Evolutionary conservation across 1,140 invertebrate genomes (phyloP).

Genomic region (Euschistus heros): DNA sequence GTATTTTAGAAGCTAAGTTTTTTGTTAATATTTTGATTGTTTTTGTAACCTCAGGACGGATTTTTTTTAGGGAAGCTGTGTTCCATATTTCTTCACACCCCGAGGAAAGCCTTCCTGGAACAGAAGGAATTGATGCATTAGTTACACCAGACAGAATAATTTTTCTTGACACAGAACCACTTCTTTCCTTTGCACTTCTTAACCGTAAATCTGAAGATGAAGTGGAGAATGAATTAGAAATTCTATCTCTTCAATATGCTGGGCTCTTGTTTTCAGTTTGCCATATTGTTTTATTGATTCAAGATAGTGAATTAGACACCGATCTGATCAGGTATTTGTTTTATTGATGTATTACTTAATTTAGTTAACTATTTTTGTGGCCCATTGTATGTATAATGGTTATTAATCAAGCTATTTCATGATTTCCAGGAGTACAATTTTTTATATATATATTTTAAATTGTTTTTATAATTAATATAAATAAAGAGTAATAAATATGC

Average conservation of each 20-base stretch:
- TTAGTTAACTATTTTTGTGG: not conserved
- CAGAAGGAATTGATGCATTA: slow-evolving; percentile 51
- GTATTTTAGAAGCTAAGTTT: too few species aligned
- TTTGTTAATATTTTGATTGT: too few species aligned
- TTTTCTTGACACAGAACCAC: slow-evolving; percentile 51
- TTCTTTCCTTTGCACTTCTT: slow-evolving; percentile 51
- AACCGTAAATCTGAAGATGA: slow-evolving; percentile 39
- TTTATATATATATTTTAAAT: too few species aligned
- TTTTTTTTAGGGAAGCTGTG: not conserved
- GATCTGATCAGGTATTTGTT: slow-evolving; percentile 49
- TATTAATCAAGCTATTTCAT: not conserved
- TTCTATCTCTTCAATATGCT: slow-evolving; percentile 66
- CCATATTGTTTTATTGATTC: slow-evolving; percentile 72
- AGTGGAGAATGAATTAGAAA: slow-evolving; percentile 52
- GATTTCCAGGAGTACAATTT: not conserved
- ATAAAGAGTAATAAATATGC: too few species aligned
- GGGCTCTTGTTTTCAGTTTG: slow-evolving; percentile 81
- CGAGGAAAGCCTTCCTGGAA: slow-evolving; percentile 38
- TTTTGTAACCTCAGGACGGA: too few species aligned
- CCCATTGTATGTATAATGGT: not conserved
- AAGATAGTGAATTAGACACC: slow-evolving; percentile 77
- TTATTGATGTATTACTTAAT: too few species aligned
- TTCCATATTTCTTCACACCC: not conserved
- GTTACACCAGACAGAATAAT: slow-evolving; percentile 50
- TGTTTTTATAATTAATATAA: too few species aligned